Conservation (phyloP, 2,797 vertebrate species). For the Enteromius treurensis region DNA sequence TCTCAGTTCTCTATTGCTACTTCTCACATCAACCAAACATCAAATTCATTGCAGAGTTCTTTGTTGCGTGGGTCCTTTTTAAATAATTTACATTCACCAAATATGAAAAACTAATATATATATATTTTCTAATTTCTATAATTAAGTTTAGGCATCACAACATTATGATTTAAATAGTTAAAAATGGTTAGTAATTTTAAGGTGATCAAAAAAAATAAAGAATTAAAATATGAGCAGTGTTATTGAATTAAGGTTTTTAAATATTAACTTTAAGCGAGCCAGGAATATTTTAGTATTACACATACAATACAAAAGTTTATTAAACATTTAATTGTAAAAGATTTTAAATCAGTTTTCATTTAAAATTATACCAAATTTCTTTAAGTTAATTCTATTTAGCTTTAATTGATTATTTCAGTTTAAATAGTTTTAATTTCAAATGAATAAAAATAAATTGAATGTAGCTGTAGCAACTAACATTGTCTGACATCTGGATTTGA, state of each 20-base stretch:
- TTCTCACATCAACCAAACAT: slow-evolving; percentile 4
- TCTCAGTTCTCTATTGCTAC: slow-evolving; percentile 23
- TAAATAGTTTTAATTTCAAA: neutral
- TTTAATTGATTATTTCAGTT: neutral
- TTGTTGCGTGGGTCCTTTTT: neutral
- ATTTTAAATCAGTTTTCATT: neutral
- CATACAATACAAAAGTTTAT: too few relatives aligned
- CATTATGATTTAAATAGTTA: neutral
- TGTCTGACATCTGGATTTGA: neutral
- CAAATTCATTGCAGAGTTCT: neutral
- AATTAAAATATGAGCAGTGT: neutral
- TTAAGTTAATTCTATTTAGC: too few relatives aligned
- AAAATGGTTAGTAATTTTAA: neutral
- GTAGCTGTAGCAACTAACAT: neutral
- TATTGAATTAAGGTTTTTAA: neutral
- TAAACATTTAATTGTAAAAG: neutral
- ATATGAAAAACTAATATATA: too few relatives aligned
- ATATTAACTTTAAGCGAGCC: neutral
- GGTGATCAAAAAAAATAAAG: too few relatives aligned
- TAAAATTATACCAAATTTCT: neutral
- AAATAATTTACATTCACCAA: too few relatives aligned
- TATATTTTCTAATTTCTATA: neutral
- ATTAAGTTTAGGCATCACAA: neutral
- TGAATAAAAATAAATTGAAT: neutral
- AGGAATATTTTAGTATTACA: neutral